These are phyloP conservation scores for Notoglanidium macrostoma DNA, from an alignment of 2,797 vertebrate species.

Conservation along the genomic window DNA sequence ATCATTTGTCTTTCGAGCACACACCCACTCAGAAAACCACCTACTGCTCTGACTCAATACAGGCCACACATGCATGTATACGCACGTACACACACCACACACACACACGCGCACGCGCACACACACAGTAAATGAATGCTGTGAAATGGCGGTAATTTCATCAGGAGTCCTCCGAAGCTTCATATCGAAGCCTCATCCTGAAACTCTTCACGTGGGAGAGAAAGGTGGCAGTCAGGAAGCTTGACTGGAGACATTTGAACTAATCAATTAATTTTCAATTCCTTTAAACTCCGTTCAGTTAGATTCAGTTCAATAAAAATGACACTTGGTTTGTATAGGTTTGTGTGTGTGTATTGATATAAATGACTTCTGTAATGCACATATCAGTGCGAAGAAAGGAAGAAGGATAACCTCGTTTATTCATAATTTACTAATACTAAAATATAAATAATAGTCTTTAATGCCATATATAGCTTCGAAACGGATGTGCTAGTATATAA, in stretches of 20 bases:
- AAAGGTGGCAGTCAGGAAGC: background rate
- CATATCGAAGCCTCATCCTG: background rate
- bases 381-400: background rate
- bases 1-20: conserved; percentile 49
- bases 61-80: conserved; percentile 21
- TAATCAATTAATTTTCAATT: background rate
- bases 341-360: background rate
- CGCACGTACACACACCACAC: conserved; percentile 3
- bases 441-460: too few species aligned
- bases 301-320: background rate
- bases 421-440: background rate
- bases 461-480: background rate
- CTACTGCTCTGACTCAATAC: conserved; percentile 42
- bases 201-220: background rate
- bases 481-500: background rate
- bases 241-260: background rate
- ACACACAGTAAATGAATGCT: conserved; percentile 23
- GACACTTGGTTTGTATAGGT: background rate
- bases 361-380: background rate
- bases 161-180: background rate
- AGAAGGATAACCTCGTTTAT: background rate
- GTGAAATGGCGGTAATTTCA: conserved; percentile 16
- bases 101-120: background rate
- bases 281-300: background rate
- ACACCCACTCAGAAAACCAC: conserved; percentile 44